Evolutionary conservation across 2,888 invertebrate genomes (phyloP).

Genomic region (Bembecia ichneumoniformis): DNA sequence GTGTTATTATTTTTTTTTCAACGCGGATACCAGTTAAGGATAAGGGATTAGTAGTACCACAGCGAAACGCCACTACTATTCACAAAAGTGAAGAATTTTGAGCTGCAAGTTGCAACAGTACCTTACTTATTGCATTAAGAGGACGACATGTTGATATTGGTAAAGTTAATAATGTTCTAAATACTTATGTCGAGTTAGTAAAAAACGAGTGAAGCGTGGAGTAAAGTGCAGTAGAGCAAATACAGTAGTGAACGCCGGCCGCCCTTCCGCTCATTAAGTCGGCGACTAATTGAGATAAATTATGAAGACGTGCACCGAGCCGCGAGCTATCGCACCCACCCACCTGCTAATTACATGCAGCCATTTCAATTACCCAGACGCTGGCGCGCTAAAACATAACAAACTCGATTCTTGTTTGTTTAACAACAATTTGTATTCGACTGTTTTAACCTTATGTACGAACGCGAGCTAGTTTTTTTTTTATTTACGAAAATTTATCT

Average conservation of each 20-base stretch:
- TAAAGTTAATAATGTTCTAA: background rate
- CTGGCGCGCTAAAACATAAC: background rate
- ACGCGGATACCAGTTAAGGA: no score
- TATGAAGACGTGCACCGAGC: slow-evolving; percentile 61
- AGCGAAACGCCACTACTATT: no score
- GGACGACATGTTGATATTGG: background rate
- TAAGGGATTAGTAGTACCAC: no score
- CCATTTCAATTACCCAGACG: slow-evolving; percentile 46
- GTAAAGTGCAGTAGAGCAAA: slow-evolving; percentile 3
- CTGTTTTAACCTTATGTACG: no score
- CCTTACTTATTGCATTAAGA: slow-evolving; percentile 5
- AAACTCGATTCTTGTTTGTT: background rate
- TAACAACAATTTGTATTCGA: background rate
- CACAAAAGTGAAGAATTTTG: no score
- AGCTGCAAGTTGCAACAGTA: background rate
- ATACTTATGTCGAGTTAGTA: slow-evolving; percentile 1
- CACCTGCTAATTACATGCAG: slow-evolving; percentile 61
- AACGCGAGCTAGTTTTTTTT: no score
- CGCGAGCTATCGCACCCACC: slow-evolving; percentile 50
- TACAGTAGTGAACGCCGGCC: slow-evolving; percentile 18
- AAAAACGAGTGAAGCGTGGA: slow-evolving; percentile 10
- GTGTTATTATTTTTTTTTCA: no score
- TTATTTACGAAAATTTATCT: no score
- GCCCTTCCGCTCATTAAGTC: slow-evolving; percentile 61
- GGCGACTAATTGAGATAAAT: slow-evolving; percentile 67